These are phyloP conservation scores for Acrocephalus arundinaceus DNA, from an alignment of 2,113 vertebrate species.

Conservation along the genomic window DNA sequence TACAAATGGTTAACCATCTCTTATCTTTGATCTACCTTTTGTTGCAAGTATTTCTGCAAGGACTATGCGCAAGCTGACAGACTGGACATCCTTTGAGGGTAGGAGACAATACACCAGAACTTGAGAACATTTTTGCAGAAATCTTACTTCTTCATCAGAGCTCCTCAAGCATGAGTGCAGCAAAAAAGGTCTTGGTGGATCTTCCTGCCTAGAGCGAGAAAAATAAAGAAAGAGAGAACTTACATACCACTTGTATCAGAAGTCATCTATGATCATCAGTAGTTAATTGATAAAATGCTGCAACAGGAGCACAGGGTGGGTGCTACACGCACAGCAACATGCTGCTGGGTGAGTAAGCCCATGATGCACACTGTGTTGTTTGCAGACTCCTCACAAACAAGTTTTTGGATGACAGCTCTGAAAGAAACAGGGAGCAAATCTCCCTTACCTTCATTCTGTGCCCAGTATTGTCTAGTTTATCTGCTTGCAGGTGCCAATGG, in stretches of 20 bases:
- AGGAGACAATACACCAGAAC: slow-evolving; percentile 91
- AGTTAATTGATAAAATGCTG: not conserved
- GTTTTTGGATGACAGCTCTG: not conserved
- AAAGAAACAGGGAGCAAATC: not conserved
- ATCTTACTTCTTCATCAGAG: slow-evolving; percentile 87
- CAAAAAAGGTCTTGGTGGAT: slow-evolving; percentile 85
- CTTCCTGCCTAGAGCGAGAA: slow-evolving; percentile 81
- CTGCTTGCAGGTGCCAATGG: not conserved
- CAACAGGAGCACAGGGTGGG: not conserved
- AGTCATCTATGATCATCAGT: not conserved
- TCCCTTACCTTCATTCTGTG: not conserved
- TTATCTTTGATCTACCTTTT: slow-evolving; percentile 82
- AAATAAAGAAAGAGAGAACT: not conserved
- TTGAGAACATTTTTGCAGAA: slow-evolving; percentile 89
- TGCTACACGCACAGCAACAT: not conserved
- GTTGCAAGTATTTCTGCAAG: slow-evolving; percentile 94
- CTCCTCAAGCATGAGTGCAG: slow-evolving; percentile 88
- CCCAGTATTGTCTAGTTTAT: not conserved
- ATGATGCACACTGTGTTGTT: not conserved
- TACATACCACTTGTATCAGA: not conserved
- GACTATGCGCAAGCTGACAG: slow-evolving; percentile 89
- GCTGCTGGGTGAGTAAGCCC: not conserved
- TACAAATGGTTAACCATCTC: not conserved
- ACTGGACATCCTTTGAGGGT: slow-evolving; percentile 88
- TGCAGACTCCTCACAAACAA: not conserved